Percentiles rank a stretch among this genome's conserved stretches.
These are phyloP conservation scores for Noctua pronuba DNA, from an alignment of 2,888 invertebrate species.

Conservation along the genomic window DNA sequence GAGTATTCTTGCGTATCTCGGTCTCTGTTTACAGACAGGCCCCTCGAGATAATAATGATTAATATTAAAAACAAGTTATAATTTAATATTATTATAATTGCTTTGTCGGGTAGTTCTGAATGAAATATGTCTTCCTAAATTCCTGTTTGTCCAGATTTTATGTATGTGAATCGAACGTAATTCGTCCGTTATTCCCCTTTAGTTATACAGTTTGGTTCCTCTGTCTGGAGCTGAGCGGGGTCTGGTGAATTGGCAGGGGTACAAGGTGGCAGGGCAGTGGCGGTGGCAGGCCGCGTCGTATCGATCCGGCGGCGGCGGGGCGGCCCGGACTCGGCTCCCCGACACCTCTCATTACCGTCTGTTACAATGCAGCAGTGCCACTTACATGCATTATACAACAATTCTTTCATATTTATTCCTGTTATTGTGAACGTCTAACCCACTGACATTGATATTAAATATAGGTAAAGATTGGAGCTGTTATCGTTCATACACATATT, in stretches of 20 bases:
- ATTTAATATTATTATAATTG: conserved; percentile 11
- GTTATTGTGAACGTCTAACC: conserved; percentile 40
- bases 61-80: conserved; percentile 37
- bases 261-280: conserved; percentile 76
- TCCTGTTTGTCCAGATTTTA: background rate
- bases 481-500: conserved; percentile 49
- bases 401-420: conserved; percentile 21
- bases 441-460: conserved; percentile 58
- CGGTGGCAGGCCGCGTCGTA: conserved; percentile 72
- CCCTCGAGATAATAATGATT: conserved; percentile 30
- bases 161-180: background rate
- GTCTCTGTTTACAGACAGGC: conserved; percentile 18
- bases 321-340: conserved; percentile 73
- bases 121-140: conserved; percentile 11
- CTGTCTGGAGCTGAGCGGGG: conserved; percentile 69
- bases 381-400: conserved; percentile 43
- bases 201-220: conserved; percentile 54
- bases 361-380: conserved; percentile 66
- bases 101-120: conserved; percentile 8
- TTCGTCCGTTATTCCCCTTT: conserved; percentile 10
- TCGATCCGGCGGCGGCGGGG: conserved; percentile 73
- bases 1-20: conserved; percentile 34
- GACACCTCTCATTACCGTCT: conserved; percentile 76
- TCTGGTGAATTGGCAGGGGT: conserved; percentile 77
- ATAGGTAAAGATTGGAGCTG: conserved; percentile 36